Base-by-base conservation (phyloP, 2,888 invertebrate species). In the Lacanobia wlatinum region DNA sequence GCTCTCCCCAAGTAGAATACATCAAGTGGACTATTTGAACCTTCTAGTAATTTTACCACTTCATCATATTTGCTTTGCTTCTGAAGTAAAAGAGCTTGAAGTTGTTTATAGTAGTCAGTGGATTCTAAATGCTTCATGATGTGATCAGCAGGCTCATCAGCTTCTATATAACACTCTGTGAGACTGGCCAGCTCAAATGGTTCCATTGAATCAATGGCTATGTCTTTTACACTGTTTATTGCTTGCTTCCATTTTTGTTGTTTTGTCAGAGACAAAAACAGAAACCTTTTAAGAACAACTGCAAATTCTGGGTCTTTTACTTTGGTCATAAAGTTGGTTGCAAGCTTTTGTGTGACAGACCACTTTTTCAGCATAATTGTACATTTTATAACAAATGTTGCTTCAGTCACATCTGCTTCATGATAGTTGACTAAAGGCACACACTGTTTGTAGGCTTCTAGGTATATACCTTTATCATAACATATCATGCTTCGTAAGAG, bases 1-100 rank as follows among this genome's bases (percentile, higher is more conserved):
- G 97, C 94, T 87, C 95, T 94, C 2, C 97, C 98, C 65, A 97
- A 92, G 89, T 97, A 96, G 73, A 97, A 93, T 93, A 97, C 96
- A 80, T 96, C 96, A 73, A 97, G 94, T 21, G 96, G 91, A 78
- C 92, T 90, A 73, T 97, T 94, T 59, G 87, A 88, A 68, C 94
- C 89, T 80, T 96, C 91, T 62, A 98, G 88, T 46, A 97, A 87
- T 71, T 94, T 88, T 59, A 97, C 88, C 8, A 97, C 97, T 88
- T 97, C 97, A 34, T 93, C 90, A 73, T 96, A 94, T 74, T 96
- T 95, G 53, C 92, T 91, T 87, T 96, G 91, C 84, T 96, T 96
- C 55, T 96, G 92, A 60, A 97, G 90, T 65, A 94, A 83, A 61
- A 97, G 90, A 18, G 97, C 96, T 88, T 95, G 91, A 12, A 97